phyloP scores from a whole-genome alignment of 2,113 vertebrate genomes.

The Calcarius ornatus region DNA sequence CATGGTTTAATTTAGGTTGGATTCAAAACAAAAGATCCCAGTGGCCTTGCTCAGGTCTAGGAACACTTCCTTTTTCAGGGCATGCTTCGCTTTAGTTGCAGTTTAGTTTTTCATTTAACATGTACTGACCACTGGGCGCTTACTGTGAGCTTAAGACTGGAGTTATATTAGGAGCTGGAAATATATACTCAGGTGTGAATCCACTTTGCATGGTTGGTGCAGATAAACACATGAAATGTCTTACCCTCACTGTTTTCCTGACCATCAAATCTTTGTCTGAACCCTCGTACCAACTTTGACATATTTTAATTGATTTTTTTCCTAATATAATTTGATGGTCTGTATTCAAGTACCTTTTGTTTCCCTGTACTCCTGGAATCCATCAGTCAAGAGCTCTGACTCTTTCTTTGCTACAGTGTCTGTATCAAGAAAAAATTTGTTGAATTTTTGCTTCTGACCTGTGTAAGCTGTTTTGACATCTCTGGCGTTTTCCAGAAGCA shows the following conservation, averaged over 20 bases:
- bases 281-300: neutral
- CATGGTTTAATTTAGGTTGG: constrained; percentile 1
- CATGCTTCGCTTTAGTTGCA: neutral
- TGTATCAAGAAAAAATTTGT: neutral
- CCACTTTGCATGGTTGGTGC: rapidly evolving
- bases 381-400: neutral
- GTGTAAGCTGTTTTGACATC: constrained; percentile 1
- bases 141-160: neutral
- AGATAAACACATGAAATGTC: neutral
- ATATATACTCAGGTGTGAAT: neutral
- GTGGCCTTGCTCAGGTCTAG: constrained; percentile 16
- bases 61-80: constrained; percentile 1
- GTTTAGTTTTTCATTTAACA: neutral
- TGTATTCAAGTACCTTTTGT: neutral
- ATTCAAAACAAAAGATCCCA: constrained; percentile 26
- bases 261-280: neutral
- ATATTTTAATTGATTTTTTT: neutral
- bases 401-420: neutral
- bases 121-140: neutral
- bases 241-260: neutral
- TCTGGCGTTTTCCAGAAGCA: constrained; percentile 18
- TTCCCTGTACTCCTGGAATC: neutral
- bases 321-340: neutral
- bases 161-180: neutral
- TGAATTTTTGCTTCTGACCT: neutral